These are phyloP conservation scores for Zaprionus africanus DNA, from an alignment of 1,140 invertebrate genomes.

Conservation along the genomic window DNA sequence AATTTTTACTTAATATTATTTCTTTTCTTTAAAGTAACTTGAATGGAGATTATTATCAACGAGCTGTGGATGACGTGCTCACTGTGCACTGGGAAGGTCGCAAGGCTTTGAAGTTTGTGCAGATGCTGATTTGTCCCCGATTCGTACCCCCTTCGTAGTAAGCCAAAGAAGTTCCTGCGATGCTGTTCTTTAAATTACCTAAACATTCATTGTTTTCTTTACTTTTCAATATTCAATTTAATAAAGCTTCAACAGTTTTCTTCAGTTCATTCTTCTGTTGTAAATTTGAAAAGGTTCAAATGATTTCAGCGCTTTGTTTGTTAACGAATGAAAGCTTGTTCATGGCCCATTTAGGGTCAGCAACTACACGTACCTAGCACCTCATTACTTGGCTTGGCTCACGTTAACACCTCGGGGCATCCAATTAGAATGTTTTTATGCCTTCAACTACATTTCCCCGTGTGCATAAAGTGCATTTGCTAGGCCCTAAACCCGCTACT, in stretches of 20 bases:
- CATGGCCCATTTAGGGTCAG: not conserved
- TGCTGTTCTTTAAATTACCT: not conserved
- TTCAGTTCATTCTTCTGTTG: not conserved
- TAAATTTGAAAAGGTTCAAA: not conserved
- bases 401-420: constrained; percentile 47
- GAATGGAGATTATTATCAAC: not conserved
- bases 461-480: not conserved
- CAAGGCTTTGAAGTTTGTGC: not conserved
- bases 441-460: constrained; percentile 2
- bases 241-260: not conserved
- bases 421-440: constrained; percentile 61
- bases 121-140: not conserved
- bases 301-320: not conserved
- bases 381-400: not conserved
- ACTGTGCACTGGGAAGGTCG: not conserved
- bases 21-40: not conserved
- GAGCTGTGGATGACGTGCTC: not conserved
- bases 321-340: not conserved
- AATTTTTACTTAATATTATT: not conserved
- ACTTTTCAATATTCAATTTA: not conserved
- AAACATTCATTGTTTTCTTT: no score
- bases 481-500: constrained; percentile 36
- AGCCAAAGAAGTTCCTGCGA: not conserved
- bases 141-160: not conserved
- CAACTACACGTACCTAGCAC: not conserved